phyloP scores from a whole-genome alignment of 2,797 vertebrate species.

The Neosalanx taihuensis region DNA sequence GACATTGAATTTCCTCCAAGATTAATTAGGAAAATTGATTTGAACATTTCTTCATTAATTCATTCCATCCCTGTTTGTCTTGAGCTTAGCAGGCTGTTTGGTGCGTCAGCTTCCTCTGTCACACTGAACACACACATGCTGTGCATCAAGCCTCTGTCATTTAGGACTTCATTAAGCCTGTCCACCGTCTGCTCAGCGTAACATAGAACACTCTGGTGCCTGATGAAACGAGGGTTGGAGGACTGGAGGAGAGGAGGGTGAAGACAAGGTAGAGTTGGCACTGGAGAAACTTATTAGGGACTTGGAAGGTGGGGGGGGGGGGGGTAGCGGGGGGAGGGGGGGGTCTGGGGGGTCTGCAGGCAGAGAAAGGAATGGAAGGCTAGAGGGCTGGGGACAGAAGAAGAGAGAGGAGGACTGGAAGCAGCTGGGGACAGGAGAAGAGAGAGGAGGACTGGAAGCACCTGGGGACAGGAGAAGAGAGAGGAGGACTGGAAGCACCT shows the following conservation, averaged over 20 bases:
- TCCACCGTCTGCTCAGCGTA: not conserved
- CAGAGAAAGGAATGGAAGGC: too few relatives aligned
- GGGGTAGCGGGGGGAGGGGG: too few relatives aligned
- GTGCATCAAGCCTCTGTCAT: not conserved
- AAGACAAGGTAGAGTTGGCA: too few relatives aligned
- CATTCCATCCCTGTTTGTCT: not conserved
- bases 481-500: not conserved
- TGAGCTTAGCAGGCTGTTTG: not conserved
- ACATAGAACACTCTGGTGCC: not conserved
- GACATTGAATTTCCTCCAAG: too few relatives aligned
- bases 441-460: not conserved
- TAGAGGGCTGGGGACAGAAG: not conserved
- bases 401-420: not conserved
- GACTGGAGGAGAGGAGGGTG: too few relatives aligned
- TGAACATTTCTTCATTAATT: not conserved
- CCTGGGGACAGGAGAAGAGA: not conserved
- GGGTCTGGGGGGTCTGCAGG: too few relatives aligned
- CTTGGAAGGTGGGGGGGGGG: too few relatives aligned
- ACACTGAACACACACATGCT: not conserved
- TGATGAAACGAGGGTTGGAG: not conserved
- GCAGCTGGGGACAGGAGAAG: not conserved
- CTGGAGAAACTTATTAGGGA: too few relatives aligned
- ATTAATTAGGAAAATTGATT: not conserved
- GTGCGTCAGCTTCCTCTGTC: not conserved
- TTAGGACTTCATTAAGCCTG: not conserved